These are phyloP conservation scores for Globodera rostochiensis DNA, from an alignment of 1,140 invertebrate species.

Conservation along the genomic window DNA sequence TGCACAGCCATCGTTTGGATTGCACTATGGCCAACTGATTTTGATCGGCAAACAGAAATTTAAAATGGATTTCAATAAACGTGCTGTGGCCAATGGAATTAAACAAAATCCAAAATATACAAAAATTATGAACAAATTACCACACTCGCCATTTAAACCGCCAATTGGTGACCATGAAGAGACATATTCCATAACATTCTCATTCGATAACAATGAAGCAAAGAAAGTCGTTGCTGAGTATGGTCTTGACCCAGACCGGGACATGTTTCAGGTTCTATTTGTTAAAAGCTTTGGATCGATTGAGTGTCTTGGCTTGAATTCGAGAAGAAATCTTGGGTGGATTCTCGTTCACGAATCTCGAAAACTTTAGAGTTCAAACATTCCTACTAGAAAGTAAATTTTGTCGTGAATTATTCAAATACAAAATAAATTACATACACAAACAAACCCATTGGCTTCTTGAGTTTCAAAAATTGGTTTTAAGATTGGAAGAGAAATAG, in stretches of 20 bases:
- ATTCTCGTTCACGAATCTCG: too few species aligned
- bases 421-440: too few species aligned
- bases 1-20: too few species aligned
- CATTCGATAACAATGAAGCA: background rate
- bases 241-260: conserved; percentile 50
- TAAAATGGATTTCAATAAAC: background rate
- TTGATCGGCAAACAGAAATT: background rate
- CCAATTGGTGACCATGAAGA: background rate
- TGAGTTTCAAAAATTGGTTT: background rate
- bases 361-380: too few species aligned
- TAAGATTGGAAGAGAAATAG: background rate
- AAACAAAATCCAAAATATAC: background rate
- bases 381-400: too few species aligned
- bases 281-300: background rate
- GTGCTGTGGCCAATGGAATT: background rate
- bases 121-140: background rate
- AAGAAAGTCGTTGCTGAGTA: conserved; percentile 56
- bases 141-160: background rate
- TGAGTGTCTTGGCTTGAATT: too few species aligned
- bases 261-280: conserved; percentile 61
- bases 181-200: background rate
- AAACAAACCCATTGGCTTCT: too few species aligned
- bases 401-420: too few species aligned
- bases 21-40: background rate
- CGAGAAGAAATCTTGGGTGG: too few species aligned